Percentiles rank a stretch among this genome's conserved stretches.
phyloP scores from a whole-genome alignment of 1,140 invertebrate genomes.

The Periplaneta americana region DNA sequence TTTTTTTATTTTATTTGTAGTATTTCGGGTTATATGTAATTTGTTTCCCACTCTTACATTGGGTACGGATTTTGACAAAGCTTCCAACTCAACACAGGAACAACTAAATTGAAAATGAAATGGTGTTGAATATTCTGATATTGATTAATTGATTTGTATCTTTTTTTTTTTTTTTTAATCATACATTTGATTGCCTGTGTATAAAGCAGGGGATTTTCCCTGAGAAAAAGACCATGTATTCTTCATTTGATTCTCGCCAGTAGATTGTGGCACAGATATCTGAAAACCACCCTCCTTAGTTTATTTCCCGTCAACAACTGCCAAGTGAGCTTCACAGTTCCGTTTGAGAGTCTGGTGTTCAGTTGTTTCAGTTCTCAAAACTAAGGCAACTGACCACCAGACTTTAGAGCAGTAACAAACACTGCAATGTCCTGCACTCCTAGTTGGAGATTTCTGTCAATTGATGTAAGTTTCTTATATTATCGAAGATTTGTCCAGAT shows the following conservation, averaged over 20 bases:
- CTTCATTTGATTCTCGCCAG: not conserved
- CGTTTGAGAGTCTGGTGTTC: too few relatives aligned
- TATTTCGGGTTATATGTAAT: not conserved
- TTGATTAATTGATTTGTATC: not conserved
- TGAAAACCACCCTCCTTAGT: not conserved
- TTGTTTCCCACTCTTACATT: not conserved
- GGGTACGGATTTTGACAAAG: not conserved
- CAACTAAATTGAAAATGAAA: not conserved
- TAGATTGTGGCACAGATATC: not conserved
- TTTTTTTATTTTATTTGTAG: not conserved
- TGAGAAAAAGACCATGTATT: not conserved
- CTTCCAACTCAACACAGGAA: not conserved
- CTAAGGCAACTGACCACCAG: not conserved
- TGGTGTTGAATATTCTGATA: not conserved
- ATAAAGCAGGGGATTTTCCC: not conserved
- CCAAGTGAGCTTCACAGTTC: not conserved
- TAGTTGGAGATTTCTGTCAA: not conserved
- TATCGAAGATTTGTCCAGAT: not conserved
- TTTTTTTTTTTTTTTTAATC: not conserved
- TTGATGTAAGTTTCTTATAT: not conserved
- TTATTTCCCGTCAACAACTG: not conserved
- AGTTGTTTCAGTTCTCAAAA: too few relatives aligned
- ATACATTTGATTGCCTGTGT: not conserved
- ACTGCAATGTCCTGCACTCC: not conserved
- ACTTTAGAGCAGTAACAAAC: not conserved